These are phyloP conservation scores for Tokudaia tokunoshimensis DNA, from an alignment of 2,797 vertebrate genomes.

Conservation along the genomic window DNA sequence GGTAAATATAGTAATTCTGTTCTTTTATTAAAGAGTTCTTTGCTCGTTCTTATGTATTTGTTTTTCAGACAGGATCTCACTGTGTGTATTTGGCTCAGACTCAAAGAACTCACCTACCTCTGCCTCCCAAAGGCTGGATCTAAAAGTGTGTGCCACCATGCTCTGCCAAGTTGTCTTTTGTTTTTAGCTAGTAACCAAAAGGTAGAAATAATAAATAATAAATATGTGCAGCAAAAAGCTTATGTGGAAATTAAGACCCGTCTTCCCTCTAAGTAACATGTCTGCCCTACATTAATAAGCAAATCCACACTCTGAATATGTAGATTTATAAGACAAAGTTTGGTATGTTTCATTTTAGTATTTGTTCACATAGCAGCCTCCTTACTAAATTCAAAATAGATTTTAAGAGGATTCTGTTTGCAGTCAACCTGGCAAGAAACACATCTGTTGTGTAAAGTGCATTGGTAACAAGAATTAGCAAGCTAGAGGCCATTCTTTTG, in stretches of 20 bases:
- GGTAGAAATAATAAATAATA: constrained; percentile 53
- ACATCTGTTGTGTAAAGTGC: constrained; percentile 70
- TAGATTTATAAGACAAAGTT: constrained; percentile 62
- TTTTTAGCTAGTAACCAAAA: not conserved
- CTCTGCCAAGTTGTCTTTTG: not conserved
- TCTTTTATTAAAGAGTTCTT: constrained; percentile 29
- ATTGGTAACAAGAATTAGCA: constrained; percentile 56
- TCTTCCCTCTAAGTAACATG: constrained; percentile 10
- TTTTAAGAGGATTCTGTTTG: constrained; percentile 77
- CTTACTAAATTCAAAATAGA: constrained; percentile 73
- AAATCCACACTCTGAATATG: constrained; percentile 52
- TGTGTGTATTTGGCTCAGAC: not conserved
- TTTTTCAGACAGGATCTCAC: not conserved
- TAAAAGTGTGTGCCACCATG: not conserved
- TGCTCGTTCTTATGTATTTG: not conserved
- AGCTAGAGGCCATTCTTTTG: constrained; percentile 53
- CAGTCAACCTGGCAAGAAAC: constrained; percentile 69
- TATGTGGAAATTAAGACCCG: constrained; percentile 52
- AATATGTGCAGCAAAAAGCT: constrained; percentile 25
- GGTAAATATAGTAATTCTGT: constrained; percentile 65
- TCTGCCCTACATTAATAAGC: constrained; percentile 23
- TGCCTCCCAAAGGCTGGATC: not conserved
- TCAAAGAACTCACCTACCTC: not conserved
- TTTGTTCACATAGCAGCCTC: constrained; percentile 69
- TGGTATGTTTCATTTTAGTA: constrained; percentile 48